Base-by-base conservation (phyloP, 2,888 invertebrate genomes). In the Leptothorax acervorum region DNA sequence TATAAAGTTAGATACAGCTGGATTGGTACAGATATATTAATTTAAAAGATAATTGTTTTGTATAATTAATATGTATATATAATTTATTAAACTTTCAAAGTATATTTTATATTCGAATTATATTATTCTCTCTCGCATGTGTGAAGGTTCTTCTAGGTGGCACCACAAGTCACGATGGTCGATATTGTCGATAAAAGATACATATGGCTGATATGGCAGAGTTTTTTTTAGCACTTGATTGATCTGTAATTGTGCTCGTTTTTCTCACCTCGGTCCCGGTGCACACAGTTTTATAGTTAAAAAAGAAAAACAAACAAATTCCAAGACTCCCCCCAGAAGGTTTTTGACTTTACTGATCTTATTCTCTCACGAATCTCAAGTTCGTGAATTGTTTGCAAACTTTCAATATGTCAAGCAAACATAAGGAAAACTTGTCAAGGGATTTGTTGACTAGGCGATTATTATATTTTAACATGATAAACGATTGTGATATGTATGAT, bases 381-480 rank as follows among this genome's bases (percentile, higher is more conserved):
- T 84, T 65, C 35, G 8, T 31, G 76, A 60, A 83, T 57, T 88
- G 76, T 85, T 87, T 84, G 74, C 78, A 83, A 89, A 83, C 83
- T 87, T 35, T 83, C 83, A 86, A 86, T 88, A 89, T 87, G 89
- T 85, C 84, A 84, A 74, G 18, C 65, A 35, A 85, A 85, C 42
- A 42, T 35, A 11, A 23, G 45, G 6, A 0, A 35, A 23, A 15
- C 31, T 28, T 35, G 11, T 42, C 48, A 15, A 60, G 12, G n/a
- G 8, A 23, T 62, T 28, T 42, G 39, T 62, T 70, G 12, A 51
- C 53, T 76, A 74, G 42, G 45, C 63, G 45, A 66, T 15, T 15
- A 28, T 11, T 62, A 28, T 9, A 28, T 68, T 45, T 55, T 45
- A 60, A 28, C 11, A 28, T 39, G 8, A 18, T 23, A 48, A 81